A percentile compares a stretch with the other conserved stretches of the same genome.
phyloP scores from a whole-genome alignment of 2,797 vertebrate genomes.

The Tinamus major region DNA sequence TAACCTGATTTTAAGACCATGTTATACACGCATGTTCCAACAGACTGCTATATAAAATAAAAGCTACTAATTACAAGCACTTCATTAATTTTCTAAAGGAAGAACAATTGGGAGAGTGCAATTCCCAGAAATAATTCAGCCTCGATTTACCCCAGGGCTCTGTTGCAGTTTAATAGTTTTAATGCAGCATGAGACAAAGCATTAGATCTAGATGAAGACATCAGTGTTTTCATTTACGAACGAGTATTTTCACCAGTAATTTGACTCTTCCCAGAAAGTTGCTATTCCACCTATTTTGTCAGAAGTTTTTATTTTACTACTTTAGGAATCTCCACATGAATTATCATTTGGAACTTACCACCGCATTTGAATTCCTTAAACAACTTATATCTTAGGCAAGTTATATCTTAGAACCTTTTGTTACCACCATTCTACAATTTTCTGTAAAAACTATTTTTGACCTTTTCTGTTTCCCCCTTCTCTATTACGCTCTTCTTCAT shows the following conservation, averaged over 20 bases:
- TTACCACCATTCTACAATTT: neutral
- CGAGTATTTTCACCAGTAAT: neutral
- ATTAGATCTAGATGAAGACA: neutral
- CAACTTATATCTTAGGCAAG: neutral
- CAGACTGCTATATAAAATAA: neutral
- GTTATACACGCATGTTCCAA: neutral
- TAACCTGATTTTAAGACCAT: neutral
- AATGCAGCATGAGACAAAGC: accelerated
- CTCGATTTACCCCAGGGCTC: neutral
- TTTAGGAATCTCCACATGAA: neutral
- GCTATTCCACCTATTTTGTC: neutral
- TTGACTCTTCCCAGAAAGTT: neutral
- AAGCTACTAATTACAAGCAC: neutral
- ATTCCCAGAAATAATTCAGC: neutral
- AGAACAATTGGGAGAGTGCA: neutral
- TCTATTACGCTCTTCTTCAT: neutral
- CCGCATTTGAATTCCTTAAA: neutral
- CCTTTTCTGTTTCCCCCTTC: neutral
- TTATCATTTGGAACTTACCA: neutral
- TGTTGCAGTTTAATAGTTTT: neutral
- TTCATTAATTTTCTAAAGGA: neutral
- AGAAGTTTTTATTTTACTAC: neutral
- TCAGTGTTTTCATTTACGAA: neutral
- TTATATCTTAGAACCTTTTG: neutral
- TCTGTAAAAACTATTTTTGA: neutral